phyloP scores from a whole-genome alignment of 2,888 invertebrate species.

The Icerya purchasi region DNA sequence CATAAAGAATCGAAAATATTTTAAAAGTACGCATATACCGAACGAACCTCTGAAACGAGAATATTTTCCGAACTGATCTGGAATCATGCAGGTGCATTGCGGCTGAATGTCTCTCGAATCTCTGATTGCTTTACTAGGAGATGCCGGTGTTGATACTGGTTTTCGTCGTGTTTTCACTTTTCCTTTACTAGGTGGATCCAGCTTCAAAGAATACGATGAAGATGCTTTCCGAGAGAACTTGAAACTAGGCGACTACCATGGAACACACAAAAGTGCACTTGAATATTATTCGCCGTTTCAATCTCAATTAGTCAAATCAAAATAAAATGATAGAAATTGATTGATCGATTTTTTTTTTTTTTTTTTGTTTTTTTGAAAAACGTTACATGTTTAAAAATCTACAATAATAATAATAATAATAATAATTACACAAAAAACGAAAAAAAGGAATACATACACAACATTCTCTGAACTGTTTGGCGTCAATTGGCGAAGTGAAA shows the following conservation, averaged over 20 bases:
- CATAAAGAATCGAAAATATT: no score
- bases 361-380: no score
- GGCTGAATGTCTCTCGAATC: conserved; percentile 63
- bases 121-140: conserved; percentile 71
- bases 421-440: neutral
- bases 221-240: conserved; percentile 94
- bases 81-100: conserved; percentile 87
- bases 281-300: no score
- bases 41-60: conserved; percentile 60
- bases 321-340: no score
- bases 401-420: neutral
- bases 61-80: conserved; percentile 74
- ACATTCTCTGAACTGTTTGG: conserved; percentile 88
- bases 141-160: conserved; percentile 80
- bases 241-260: conserved; percentile 72
- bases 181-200: conserved; percentile 63
- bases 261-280: conserved; percentile 3
- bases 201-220: conserved; percentile 84
- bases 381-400: no score
- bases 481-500: conserved; percentile 92
- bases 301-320: no score
- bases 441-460: conserved; percentile 49
- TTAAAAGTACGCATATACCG: no score
- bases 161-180: conserved; percentile 73
- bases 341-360: no score